phyloP scores from a whole-genome alignment of 2,888 invertebrate genomes.

The Andrena bicolor region DNA sequence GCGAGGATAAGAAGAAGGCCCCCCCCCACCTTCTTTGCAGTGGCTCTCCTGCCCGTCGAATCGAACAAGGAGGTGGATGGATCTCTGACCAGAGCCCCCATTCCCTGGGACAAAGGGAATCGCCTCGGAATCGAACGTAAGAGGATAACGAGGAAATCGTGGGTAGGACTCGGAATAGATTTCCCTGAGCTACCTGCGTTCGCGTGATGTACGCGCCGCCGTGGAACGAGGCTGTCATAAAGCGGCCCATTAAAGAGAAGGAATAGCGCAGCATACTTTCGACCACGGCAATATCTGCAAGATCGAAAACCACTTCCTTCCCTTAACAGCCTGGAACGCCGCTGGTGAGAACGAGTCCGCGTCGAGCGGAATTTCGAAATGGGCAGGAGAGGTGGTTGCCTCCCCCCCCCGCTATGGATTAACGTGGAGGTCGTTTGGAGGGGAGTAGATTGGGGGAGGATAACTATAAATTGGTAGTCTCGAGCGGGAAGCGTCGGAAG shows the following conservation, averaged over 20 bases:
- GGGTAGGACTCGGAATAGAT: conserved; percentile 3
- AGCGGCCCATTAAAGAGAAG: conserved; percentile 24
- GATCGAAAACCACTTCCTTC: conserved; percentile 35
- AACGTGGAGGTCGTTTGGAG: too few relatives aligned
- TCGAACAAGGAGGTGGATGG: conserved; percentile 7
- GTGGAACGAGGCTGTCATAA: conserved; percentile 7
- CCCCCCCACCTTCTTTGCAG: too few relatives aligned
- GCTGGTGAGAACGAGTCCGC: background rate
- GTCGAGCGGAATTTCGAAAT: background rate
- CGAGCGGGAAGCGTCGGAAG: too few relatives aligned
- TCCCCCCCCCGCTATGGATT: too few relatives aligned
- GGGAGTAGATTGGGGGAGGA: too few relatives aligned
- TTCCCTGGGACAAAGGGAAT: conserved; percentile 12
- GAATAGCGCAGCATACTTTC: conserved; percentile 15
- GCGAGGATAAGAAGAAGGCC: conserved; percentile 6
- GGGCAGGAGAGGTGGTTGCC: too few relatives aligned
- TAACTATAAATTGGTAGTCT: too few relatives aligned
- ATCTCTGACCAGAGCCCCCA: conserved; percentile 4
- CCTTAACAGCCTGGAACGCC: conserved; percentile 5
- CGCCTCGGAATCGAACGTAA: conserved; percentile 8
- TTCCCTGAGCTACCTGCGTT: background rate
- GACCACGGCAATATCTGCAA: conserved; percentile 19
- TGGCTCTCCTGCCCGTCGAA: conserved; percentile 17
- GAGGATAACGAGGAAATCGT: conserved; percentile 23
- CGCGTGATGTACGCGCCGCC: background rate